Percentiles rank a stretch among this genome's conserved stretches.
These are phyloP conservation scores for Drosophila kambysellisi DNA, from an alignment of 2,888 invertebrate genomes.

Conservation along the genomic window DNA sequence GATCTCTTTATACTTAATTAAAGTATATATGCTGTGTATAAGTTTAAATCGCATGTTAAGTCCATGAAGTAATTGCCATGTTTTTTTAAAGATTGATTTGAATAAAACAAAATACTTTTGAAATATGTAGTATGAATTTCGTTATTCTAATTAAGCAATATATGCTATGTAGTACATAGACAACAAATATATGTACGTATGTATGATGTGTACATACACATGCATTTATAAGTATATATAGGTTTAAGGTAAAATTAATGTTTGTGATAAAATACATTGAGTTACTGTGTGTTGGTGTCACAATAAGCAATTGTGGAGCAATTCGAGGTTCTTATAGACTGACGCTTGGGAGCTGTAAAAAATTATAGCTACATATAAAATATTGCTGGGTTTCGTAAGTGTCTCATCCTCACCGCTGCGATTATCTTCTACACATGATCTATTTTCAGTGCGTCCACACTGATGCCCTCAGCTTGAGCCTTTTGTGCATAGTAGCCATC, in stretches of 20 bases:
- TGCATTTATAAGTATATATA: slow-evolving; percentile 38
- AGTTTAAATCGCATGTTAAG: neutral
- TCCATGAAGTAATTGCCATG: neutral
- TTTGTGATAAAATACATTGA: slow-evolving; percentile 51
- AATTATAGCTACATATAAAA: slow-evolving; percentile 54
- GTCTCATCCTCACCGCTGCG: slow-evolving; percentile 9
- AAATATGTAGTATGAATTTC: slow-evolving; percentile 55
- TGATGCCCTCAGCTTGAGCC: slow-evolving; percentile 72
- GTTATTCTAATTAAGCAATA: slow-evolving; percentile 62
- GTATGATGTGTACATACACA: slow-evolving; percentile 29
- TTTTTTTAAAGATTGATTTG: neutral
- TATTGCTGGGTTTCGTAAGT: slow-evolving; percentile 51
- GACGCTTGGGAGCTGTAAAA: slow-evolving; percentile 43
- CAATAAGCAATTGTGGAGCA: slow-evolving; percentile 47
- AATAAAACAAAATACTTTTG: slow-evolving; percentile 10
- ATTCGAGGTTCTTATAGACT: slow-evolving; percentile 57
- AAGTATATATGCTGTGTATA: neutral
- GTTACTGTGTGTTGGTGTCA: slow-evolving; percentile 31
- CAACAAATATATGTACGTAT: slow-evolving; percentile 61
- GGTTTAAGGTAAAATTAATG: slow-evolving; percentile 52
- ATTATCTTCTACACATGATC: slow-evolving; percentile 62
- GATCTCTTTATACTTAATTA: slow-evolving; percentile 67
- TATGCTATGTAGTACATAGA: slow-evolving; percentile 59
- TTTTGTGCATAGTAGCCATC: slow-evolving; percentile 74
- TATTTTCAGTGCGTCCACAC: slow-evolving; percentile 69